phyloP scores from a whole-genome alignment of 2,888 invertebrate species.

The Orchestes rusci region DNA sequence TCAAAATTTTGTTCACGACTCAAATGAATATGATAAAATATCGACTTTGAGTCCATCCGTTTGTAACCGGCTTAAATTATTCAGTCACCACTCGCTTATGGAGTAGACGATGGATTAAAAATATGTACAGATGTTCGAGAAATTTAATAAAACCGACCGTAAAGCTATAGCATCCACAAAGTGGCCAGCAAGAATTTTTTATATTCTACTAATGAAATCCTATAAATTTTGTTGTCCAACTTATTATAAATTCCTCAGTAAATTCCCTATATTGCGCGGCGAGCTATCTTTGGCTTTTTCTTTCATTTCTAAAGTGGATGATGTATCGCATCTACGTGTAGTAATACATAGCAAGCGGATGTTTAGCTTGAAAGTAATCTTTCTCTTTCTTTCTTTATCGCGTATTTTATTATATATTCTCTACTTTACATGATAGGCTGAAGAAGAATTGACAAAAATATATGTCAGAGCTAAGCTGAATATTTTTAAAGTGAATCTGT shows the following conservation, averaged over 20 bases:
- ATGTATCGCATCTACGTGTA: slow-evolving; percentile 21
- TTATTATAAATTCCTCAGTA: slow-evolving; percentile 24
- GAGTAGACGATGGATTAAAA: too few relatives aligned
- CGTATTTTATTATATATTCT: slow-evolving; percentile 17
- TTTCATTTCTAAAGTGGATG: slow-evolving; percentile 20
- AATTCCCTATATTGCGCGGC: slow-evolving; percentile 16
- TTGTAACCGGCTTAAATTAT: too few relatives aligned
- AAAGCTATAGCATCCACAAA: slow-evolving; percentile 9
- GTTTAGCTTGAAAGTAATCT: too few relatives aligned
- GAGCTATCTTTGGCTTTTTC: slow-evolving; percentile 19
- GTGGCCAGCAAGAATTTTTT: slow-evolving; percentile 13
- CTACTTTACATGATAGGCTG: too few relatives aligned
- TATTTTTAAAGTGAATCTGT: too few relatives aligned
- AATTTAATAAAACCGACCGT: slow-evolving; percentile 9
- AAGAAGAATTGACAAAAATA: too few relatives aligned
- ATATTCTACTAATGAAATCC: slow-evolving; percentile 21
- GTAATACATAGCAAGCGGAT: slow-evolving; percentile 20
- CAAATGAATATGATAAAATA: too few relatives aligned
- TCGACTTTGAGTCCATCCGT: too few relatives aligned
- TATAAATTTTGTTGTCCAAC: slow-evolving; percentile 21
- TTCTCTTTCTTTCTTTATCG: slow-evolving; percentile 18
- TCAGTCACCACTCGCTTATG: too few relatives aligned
- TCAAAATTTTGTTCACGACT: too few relatives aligned
- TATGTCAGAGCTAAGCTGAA: too few relatives aligned
- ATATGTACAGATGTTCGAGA: too few relatives aligned